These are phyloP conservation scores for Aphelenchoides besseyi DNA, from an alignment of 1,140 invertebrate genomes.

Conservation along the genomic window DNA sequence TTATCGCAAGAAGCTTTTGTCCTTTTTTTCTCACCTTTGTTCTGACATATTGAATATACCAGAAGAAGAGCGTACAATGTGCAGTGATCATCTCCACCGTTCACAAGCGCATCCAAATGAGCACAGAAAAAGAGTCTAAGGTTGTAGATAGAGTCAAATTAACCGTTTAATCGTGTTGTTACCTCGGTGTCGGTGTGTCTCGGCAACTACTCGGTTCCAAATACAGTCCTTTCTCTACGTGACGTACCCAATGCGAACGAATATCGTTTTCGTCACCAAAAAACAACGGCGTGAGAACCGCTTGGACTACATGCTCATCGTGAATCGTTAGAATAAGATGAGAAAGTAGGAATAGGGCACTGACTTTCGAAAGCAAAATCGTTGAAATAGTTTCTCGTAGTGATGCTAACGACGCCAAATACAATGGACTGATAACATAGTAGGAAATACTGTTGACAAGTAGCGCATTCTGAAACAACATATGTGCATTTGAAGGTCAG, in stretches of 20 bases:
- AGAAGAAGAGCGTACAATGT: constrained; percentile 85
- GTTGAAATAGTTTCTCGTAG: constrained; percentile 33
- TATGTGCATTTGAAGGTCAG: constrained; percentile 63
- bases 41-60: constrained; percentile 86
- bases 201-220: constrained; percentile 19
- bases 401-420: constrained; percentile 78
- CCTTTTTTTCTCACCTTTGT: constrained; percentile 72
- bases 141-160: constrained; percentile 56
- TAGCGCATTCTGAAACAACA: constrained; percentile 82
- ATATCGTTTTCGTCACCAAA: constrained; percentile 59
- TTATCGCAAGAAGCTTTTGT: neutral
- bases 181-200: constrained; percentile 31
- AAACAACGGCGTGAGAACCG: constrained; percentile 49
- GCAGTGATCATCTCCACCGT: constrained; percentile 87
- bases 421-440: constrained; percentile 85
- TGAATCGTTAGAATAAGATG: constrained; percentile 54
- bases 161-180: constrained; percentile 26
- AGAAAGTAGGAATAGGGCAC: constrained; percentile 53
- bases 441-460: constrained; percentile 90
- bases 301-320: constrained; percentile 47
- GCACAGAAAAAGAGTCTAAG: constrained; percentile 68
- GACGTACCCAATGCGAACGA: constrained; percentile 53
- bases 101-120: constrained; percentile 68
- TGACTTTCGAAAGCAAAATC: constrained; percentile 50
- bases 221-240: constrained; percentile 37